Base-by-base conservation (phyloP, 92 coral and sea anemone genomes). In the Epizoanthus scotinus region DNA sequence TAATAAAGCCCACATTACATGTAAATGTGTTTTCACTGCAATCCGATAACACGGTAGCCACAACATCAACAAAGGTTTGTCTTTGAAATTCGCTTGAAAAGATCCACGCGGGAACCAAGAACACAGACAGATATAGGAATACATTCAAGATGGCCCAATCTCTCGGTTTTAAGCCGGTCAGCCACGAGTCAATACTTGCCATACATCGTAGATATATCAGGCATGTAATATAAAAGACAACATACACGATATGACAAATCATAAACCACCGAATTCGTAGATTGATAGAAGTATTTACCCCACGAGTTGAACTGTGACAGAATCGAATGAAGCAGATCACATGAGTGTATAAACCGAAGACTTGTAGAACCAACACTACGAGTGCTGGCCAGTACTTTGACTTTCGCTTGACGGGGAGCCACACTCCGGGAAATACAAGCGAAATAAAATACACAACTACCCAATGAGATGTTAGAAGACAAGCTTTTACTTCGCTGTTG, bases 341-440 rank as follows among this genome's bases (percentile, higher is more conserved):
- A 67, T 57, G 34, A 10, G 67, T 31, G 27, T 22, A 57, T 3
- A 56, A 34, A 21, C 80, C 36, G 52, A 59, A 36, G 0, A 22
- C 53, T 36, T 74, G 80, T 12, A 74, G 67, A 52, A 29, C 13
- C 50, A 74, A 34, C 2, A 74, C 54, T n/a, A 74, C 29, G 6
- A 22, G 8, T 0, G 50, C 80, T 3, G 47, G 44, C n/a, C 19
- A 58, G 3, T 19, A 40, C 53, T 44, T 31, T 27, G 80, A 59
- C 26, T 36, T 74, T 59, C 55, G 63, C 22, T 36, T 74, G 12
- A 57, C 53, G 12, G 80, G 68, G 36, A 74, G 67, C 80, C 80
- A 74, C 12, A 58, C 29, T 74, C 80, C 80, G 5, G 80, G 80
- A 58, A 74, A 74, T 25, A 74, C 80, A 10, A 74, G 60, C 20